Base-by-base conservation (phyloP, 2,797 vertebrate genomes). In the Chrysocyon brachyurus region DNA sequence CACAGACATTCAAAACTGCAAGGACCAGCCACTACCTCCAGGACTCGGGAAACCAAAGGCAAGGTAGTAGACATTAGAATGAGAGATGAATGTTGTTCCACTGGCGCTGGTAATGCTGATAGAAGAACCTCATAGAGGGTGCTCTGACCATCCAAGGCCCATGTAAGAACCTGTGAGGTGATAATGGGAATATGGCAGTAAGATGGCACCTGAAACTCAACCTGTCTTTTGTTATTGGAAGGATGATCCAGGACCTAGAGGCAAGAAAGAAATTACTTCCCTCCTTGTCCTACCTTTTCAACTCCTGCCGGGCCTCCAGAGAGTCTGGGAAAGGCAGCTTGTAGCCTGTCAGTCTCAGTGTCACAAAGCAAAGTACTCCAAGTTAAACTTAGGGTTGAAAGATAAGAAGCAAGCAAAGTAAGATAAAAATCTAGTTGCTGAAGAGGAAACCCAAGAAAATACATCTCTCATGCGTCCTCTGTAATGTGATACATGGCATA, bases 391-490 rank as follows among this genome's bases (percentile, higher is more conserved):
- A 57, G 9, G 10, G 3, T 46, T 81, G 31, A 87, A 87, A 94
- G 22, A 46, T 7, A 94, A 81, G 36, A 91, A 68, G 54, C 22
- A 91, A 46, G 91, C 31, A 15, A n/a, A 49, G 17, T 33, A n/a
- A 81, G 70, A 24, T 36, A 54, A 86, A 94, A 96, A 90, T 1
- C 3, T 46, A 11, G 22, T 52, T 66, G 19, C n/a, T 86, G 6
- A 83, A 95, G 46, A 91, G 52, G 31, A 90, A 73, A 82, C 3
- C 1, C 28, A 96, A 91, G 59, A 59, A 81, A 89, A 68, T 59
- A 31, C 3, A 1, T 90, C 5, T 91, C 33, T 31, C 26, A 7
- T 33, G 2, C 68, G 26, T 57, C 33, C 46, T 87, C 11, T 83
- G 1, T 79, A 79, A 90, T 63, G 3, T 9, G 61, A 59, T 10